A percentile compares a stretch with the other conserved stretches of the same genome.
phyloP scores from a whole-genome alignment of 2,113 vertebrate genomes.

The Chloropsis hardwickii region DNA sequence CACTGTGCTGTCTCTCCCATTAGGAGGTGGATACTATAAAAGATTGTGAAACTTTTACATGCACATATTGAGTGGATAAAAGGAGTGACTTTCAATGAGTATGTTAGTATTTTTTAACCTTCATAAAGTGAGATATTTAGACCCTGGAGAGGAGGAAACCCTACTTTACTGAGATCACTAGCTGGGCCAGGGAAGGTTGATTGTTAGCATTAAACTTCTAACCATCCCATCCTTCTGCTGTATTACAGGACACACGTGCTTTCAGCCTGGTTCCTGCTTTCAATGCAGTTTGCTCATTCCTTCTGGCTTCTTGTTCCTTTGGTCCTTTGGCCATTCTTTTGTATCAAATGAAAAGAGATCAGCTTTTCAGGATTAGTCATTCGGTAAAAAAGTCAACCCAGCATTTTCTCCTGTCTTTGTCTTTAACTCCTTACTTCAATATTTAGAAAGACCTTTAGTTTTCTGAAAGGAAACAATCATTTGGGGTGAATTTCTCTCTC shows the following conservation, averaged over 20 bases:
- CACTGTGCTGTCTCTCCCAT: neutral
- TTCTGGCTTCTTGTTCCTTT: neutral
- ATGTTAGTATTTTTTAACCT: neutral
- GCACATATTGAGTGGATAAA: neutral
- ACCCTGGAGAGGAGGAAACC: neutral
- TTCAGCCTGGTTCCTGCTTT: neutral
- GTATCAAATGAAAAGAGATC: neutral
- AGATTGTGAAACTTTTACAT: neutral
- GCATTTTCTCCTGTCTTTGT: neutral
- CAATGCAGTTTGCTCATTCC: neutral
- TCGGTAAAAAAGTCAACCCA: neutral
- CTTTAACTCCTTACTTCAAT: neutral
- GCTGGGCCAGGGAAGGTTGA: neutral
- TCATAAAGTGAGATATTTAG: neutral
- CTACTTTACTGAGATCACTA: neutral
- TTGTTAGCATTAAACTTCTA: neutral
- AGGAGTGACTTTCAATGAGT: neutral
- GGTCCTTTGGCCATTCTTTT: neutral
- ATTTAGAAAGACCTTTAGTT: neutral
- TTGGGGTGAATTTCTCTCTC: neutral
- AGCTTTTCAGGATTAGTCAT: neutral
- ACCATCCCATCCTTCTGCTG: neutral
- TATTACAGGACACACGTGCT: neutral
- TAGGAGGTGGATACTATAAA: slow-evolving; percentile 6
- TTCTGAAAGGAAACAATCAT: neutral